Evolutionary conservation across 2,888 invertebrate species (phyloP).

Genomic region (Callinectes sapidus): DNA sequence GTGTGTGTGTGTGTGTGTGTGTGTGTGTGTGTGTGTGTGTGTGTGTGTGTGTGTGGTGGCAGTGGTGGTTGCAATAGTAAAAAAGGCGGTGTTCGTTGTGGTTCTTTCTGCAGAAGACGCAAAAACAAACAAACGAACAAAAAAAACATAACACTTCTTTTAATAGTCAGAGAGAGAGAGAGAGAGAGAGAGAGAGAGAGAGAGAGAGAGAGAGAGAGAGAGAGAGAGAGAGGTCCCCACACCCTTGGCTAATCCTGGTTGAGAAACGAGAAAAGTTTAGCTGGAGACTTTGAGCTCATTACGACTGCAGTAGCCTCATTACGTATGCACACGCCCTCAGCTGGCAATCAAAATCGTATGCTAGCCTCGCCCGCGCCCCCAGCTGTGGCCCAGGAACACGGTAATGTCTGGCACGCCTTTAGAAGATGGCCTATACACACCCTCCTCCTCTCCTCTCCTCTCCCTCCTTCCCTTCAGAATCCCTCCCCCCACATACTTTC

Average conservation of each 20-base stretch:
- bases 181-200: too few species aligned
- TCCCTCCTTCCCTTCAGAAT: slow-evolving; percentile 37
- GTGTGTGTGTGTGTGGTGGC: background rate
- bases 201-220: too few species aligned
- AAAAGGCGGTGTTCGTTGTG: background rate
- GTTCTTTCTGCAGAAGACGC: too few species aligned
- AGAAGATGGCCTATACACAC: background rate
- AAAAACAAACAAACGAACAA: too few species aligned
- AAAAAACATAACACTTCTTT: too few species aligned
- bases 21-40: background rate
- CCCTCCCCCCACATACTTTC: slow-evolving; percentile 28
- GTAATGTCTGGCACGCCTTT: background rate
- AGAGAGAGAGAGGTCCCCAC: slow-evolving; percentile 46
- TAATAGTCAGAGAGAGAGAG: too few species aligned
- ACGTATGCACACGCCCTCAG: slow-evolving; percentile 65
- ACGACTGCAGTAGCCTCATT: slow-evolving; percentile 68
- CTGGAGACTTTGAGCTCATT: slow-evolving; percentile 68
- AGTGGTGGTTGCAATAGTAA: slow-evolving; percentile 9
- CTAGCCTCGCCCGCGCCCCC: slow-evolving; percentile 25
- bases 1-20: background rate
- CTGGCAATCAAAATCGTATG: slow-evolving; percentile 68
- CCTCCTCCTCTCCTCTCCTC: slow-evolving; percentile 4
- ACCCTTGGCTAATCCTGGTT: slow-evolving; percentile 57
- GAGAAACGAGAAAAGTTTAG: slow-evolving; percentile 69
- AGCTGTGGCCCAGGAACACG: background rate